Evolutionary conservation across 2,888 invertebrate genomes (phyloP).

Genomic region (Tolmerus cingulatus): DNA sequence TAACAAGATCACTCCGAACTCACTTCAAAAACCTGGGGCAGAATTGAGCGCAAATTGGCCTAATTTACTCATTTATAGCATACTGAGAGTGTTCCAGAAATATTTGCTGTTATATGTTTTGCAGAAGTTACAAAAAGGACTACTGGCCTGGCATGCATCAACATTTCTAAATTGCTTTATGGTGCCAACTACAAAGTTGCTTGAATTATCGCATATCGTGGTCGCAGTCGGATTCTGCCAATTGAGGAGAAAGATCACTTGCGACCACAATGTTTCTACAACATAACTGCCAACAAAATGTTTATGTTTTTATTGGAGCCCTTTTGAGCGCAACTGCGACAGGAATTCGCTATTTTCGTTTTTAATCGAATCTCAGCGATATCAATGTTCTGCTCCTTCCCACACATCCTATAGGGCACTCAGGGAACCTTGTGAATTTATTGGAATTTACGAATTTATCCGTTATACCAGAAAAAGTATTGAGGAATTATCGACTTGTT

Average conservation of each 20-base stretch:
- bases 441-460: slow-evolving; percentile 22
- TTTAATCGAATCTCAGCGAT: background rate
- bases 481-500: background rate
- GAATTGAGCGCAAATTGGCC: background rate
- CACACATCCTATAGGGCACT: background rate
- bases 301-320: background rate
- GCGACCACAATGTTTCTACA: background rate
- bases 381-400: background rate
- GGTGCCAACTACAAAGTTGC: background rate
- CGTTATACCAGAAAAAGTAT: background rate
- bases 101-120: background rate
- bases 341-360: background rate
- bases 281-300: background rate
- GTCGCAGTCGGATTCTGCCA: background rate
- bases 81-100: background rate
- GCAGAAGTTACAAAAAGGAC: background rate
- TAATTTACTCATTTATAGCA: background rate
- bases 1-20: background rate
- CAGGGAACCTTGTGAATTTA: background rate
- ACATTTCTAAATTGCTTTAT: background rate
- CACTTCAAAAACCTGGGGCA: background rate
- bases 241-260: background rate
- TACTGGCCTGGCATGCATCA: background rate
- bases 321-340: background rate
- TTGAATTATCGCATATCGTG: background rate